A percentile compares a stretch with the other conserved stretches of the same genome.
phyloP scores from a whole-genome alignment of 2,113 vertebrate species.

The Peromyscus leucopus region DNA sequence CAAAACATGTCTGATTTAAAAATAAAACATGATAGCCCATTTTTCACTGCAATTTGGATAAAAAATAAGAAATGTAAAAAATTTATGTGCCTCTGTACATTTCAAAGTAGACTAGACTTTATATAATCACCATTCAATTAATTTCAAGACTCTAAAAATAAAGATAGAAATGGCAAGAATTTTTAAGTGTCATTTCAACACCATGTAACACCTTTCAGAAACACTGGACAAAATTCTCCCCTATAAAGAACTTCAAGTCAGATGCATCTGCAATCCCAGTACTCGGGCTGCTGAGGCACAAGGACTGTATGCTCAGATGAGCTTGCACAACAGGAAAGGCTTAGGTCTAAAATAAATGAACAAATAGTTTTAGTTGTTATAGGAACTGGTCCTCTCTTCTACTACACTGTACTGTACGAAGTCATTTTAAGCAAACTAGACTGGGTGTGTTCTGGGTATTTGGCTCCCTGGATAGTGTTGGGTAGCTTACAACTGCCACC shows the following conservation, averaged over 20 bases:
- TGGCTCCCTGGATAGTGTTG: neutral
- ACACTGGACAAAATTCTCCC: constrained; percentile 31
- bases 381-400: neutral
- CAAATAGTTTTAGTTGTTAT: neutral
- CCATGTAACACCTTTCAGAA: constrained; percentile 38
- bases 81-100: neutral
- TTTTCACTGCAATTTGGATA: neutral
- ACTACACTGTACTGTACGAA: neutral
- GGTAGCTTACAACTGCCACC: neutral
- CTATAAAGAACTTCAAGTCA: neutral
- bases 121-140: constrained; percentile 2
- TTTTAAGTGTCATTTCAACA: neutral
- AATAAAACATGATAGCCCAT: neutral
- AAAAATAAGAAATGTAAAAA: constrained; percentile 42
- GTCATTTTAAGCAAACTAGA: neutral
- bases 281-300: neutral
- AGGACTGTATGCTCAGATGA: neutral
- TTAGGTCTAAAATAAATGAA: neutral
- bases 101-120: constrained; percentile 45
- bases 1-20: constrained; percentile 26
- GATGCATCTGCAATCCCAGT: neutral
- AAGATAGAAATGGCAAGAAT: constrained; percentile 50
- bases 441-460: neutral
- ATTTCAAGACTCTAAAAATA: constrained; percentile 1
- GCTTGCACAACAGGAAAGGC: neutral